These are phyloP conservation scores for Omphaloscelis lunosa DNA, from an alignment of 2,888 invertebrate species.

Conservation along the genomic window DNA sequence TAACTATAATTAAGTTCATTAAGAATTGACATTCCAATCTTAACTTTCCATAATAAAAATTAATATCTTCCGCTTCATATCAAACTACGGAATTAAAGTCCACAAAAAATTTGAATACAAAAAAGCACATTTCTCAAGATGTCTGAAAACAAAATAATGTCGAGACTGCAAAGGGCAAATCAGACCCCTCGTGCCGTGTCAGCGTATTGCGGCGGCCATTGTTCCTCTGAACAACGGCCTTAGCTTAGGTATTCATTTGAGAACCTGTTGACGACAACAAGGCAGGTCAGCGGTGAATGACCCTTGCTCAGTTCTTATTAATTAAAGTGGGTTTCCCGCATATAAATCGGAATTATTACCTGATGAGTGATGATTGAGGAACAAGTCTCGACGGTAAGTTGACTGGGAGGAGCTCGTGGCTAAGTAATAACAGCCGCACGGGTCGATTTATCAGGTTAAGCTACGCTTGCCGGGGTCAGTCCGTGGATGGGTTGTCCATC, in stretches of 20 bases:
- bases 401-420: too few species aligned
- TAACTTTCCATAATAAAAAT: neutral
- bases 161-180: slow-evolving; percentile 26
- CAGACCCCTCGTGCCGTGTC: slow-evolving; percentile 37
- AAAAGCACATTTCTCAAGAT: neutral
- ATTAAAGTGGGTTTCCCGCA: slow-evolving; percentile 21
- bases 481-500: too few species aligned
- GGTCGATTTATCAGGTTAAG: too few species aligned
- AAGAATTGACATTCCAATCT: neutral
- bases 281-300: slow-evolving; percentile 51
- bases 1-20: neutral
- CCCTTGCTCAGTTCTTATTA: slow-evolving; percentile 34
- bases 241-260: slow-evolving; percentile 42
- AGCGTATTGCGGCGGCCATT: slow-evolving; percentile 42
- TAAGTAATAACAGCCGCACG: too few species aligned
- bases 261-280: slow-evolving; percentile 45
- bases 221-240: slow-evolving; percentile 34
- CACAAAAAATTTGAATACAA: neutral
- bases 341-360: slow-evolving; percentile 6
- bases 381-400: too few species aligned
- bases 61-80: neutral
- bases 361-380: too few species aligned
- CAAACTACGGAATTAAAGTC: neutral
- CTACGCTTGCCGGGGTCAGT: too few species aligned
- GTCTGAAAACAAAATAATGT: slow-evolving; percentile 2